A percentile compares a stretch with the other conserved stretches of the same genome.
phyloP scores from a whole-genome alignment of 2,888 invertebrate genomes.

The Seira ritae region DNA sequence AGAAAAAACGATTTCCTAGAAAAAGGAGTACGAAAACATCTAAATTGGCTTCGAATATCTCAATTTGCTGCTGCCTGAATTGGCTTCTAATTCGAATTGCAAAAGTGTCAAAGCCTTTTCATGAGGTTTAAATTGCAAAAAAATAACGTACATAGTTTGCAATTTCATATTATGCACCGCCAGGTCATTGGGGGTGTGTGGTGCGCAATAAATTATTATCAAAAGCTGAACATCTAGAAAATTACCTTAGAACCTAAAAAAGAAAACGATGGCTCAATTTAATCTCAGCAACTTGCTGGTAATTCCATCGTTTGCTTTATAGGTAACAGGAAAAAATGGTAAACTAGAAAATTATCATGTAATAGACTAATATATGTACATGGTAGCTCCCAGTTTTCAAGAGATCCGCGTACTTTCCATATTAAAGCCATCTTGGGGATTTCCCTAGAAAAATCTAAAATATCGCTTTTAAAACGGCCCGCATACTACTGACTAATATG shows the following conservation, averaged over 20 bases:
- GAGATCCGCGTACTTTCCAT: not conserved
- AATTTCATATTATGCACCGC: not conserved
- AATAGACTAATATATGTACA: not conserved
- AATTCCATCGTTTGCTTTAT: too few species aligned
- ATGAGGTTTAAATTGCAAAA: conserved; percentile 32
- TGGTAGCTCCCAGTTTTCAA: not conserved
- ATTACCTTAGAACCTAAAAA: too few species aligned
- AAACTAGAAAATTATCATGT: not conserved
- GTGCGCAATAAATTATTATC: too few species aligned
- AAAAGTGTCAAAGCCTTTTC: conserved; percentile 25
- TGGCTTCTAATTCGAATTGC: too few species aligned
- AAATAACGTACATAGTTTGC: conserved; percentile 2
- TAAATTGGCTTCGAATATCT: not conserved
- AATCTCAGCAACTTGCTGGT: too few species aligned
- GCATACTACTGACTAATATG: not conserved
- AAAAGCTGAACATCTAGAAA: too few species aligned
- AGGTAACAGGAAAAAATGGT: too few species aligned
- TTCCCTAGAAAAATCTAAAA: too few species aligned
- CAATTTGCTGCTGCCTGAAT: too few species aligned
- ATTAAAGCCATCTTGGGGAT: conserved; percentile 12
- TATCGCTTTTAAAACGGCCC: conserved; percentile 1
- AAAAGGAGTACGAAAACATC: conserved; percentile 9
- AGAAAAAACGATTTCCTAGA: not conserved
- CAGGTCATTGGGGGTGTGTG: too few species aligned
- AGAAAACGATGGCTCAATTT: too few species aligned